phyloP scores from a whole-genome alignment of 2,113 vertebrate genomes.

The Neopipo cinnamomea region DNA sequence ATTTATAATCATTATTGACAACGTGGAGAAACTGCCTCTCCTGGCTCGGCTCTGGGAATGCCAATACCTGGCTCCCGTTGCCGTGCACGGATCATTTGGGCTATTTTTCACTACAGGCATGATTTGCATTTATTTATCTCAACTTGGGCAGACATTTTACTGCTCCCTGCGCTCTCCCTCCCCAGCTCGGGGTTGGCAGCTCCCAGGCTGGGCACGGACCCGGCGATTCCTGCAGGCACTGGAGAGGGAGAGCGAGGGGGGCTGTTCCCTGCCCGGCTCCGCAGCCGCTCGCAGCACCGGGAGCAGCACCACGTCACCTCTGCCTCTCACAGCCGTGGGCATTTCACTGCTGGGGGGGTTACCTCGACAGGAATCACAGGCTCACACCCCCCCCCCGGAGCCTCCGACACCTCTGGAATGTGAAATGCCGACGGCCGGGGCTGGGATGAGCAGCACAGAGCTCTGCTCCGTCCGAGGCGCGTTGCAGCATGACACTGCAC shows the following conservation, averaged over 20 bases:
- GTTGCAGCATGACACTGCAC: not conserved
- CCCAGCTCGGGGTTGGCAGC: not conserved
- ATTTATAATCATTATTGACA: not conserved
- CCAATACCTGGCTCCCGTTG: not conserved
- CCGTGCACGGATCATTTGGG: accelerated
- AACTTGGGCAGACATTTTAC: not conserved
- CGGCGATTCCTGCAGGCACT: accelerated
- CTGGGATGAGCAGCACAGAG: not conserved
- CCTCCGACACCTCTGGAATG: not conserved
- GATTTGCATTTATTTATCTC: not conserved
- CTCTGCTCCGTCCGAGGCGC: not conserved
- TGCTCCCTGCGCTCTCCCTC: not conserved
- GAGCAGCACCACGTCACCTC: accelerated
- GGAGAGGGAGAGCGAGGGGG: not conserved
- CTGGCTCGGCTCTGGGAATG: not conserved
- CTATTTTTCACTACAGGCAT: accelerated
- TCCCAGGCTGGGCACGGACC: accelerated
- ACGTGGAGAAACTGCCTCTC: not conserved
- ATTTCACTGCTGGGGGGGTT: not conserved
- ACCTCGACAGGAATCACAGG: not conserved
- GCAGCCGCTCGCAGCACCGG: too few relatives aligned
- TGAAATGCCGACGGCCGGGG: not conserved
- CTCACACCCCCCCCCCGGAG: not conserved
- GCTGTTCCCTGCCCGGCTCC: not conserved
- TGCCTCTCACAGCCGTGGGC: not conserved